A percentile compares a stretch with the other conserved stretches of the same genome.
Evolutionary conservation across 2,888 invertebrate species (phyloP).

Genomic region (Craniophora ligustri): DNA sequence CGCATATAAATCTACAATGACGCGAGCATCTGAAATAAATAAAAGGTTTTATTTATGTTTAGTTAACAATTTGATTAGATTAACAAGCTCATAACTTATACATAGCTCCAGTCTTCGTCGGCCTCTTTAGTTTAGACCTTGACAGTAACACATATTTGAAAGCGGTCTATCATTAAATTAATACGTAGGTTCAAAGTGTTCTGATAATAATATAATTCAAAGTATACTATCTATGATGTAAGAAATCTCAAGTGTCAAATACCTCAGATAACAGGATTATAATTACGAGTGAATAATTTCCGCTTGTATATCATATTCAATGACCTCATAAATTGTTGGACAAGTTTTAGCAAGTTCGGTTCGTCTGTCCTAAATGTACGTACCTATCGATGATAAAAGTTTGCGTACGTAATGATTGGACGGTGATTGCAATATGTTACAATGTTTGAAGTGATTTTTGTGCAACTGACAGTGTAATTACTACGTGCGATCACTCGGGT

Average conservation of each 20-base stretch:
- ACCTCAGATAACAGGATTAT: constrained; percentile 45
- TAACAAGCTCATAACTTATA: no score
- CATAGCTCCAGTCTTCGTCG: no score
- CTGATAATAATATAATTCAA: constrained; percentile 27
- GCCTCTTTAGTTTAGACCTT: constrained; percentile 27
- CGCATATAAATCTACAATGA: no score
- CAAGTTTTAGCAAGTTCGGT: constrained; percentile 53
- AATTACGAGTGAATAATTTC: constrained; percentile 42
- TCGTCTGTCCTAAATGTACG: constrained; percentile 36
- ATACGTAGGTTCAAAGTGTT: constrained; percentile 35
- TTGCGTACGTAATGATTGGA: constrained; percentile 38
- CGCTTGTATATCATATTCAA: constrained; percentile 39
- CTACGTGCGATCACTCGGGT: constrained; percentile 74
- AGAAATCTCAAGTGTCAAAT: constrained; percentile 48
- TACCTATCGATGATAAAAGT: constrained; percentile 26
- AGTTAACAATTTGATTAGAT: no score
- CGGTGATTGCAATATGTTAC: constrained; percentile 43
- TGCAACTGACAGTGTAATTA: constrained; percentile 83
- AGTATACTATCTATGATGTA: constrained; percentile 31
- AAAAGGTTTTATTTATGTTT: no score
- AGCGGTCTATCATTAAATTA: constrained; percentile 47
- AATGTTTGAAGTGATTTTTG: constrained; percentile 70
- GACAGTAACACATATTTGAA: constrained; percentile 33
- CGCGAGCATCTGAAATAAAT: no score
- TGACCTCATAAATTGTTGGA: constrained; percentile 54